Percentiles rank a stretch among this genome's conserved stretches.
These are phyloP conservation scores for Marronus borbonicus DNA, from an alignment of 2,888 invertebrate species.

Conservation along the genomic window DNA sequence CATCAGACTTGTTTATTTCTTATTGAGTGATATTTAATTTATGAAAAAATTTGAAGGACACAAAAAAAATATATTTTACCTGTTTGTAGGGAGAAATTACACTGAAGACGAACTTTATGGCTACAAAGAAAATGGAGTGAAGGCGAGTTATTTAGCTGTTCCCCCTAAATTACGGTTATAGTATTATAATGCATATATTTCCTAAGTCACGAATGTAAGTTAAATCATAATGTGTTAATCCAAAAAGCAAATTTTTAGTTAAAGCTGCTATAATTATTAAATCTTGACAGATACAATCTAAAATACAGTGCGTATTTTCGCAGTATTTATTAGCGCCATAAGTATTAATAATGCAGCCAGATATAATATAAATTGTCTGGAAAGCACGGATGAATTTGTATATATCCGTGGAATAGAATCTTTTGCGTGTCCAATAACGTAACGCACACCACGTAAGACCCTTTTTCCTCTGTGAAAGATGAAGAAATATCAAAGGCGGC, in stretches of 20 bases:
- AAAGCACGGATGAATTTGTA: constrained; percentile 15
- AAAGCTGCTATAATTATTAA: background rate
- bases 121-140: no score
- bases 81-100: no score
- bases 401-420: constrained; percentile 13
- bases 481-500: constrained; percentile 52
- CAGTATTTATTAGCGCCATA: constrained; percentile 2
- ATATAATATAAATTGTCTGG: constrained; percentile 14
- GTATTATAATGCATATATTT: no score
- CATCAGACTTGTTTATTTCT: no score
- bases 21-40: no score
- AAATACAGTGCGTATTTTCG: background rate
- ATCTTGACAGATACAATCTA: background rate
- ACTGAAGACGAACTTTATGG: no score
- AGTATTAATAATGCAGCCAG: constrained; percentile 6
- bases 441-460: constrained; percentile 23
- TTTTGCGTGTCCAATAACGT: constrained; percentile 46
- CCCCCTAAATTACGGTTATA: no score
- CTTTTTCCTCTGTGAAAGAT: constrained; percentile 40
- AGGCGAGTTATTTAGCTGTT: no score
- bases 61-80: no score
- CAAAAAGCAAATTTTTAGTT: background rate
- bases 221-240: no score
- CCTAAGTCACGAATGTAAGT: no score
- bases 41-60: no score